Conservation (phyloP, 2,797 vertebrate genomes). For the Catharus ustulatus region DNA sequence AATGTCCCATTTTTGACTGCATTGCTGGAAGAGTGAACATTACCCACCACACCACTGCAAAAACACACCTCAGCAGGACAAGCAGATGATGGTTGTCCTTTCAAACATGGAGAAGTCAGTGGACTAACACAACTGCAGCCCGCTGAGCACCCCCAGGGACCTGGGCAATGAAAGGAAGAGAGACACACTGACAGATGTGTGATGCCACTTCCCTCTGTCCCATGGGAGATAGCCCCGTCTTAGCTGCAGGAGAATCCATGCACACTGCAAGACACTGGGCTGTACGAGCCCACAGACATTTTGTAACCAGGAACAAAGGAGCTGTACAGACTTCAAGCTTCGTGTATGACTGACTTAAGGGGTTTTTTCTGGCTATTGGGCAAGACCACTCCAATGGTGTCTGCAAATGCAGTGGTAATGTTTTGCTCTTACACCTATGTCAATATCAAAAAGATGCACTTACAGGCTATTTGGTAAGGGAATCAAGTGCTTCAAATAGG, state of each 20-base stretch:
- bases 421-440: neutral
- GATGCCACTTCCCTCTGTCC: neutral
- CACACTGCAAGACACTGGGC: neutral
- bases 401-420: neutral
- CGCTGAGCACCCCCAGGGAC: neutral
- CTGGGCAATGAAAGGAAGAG: neutral
- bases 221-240: neutral
- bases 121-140: neutral
- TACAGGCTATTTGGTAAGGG: neutral
- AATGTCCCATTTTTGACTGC: neutral
- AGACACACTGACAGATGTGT: neutral
- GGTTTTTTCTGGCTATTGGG: neutral
- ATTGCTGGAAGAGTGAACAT: neutral
- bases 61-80: neutral
- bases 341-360: neutral
- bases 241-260: neutral
- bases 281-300: neutral
- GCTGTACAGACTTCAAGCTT: constrained; percentile 8
- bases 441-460: neutral
- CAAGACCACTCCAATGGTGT: neutral
- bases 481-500: neutral
- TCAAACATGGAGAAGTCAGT: neutral
- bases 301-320: neutral
- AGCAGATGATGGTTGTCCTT: neutral
- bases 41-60: neutral